These are phyloP conservation scores for Hippocampus comes DNA, from an alignment of 2,113 vertebrate genomes.

Conservation along the genomic window DNA sequence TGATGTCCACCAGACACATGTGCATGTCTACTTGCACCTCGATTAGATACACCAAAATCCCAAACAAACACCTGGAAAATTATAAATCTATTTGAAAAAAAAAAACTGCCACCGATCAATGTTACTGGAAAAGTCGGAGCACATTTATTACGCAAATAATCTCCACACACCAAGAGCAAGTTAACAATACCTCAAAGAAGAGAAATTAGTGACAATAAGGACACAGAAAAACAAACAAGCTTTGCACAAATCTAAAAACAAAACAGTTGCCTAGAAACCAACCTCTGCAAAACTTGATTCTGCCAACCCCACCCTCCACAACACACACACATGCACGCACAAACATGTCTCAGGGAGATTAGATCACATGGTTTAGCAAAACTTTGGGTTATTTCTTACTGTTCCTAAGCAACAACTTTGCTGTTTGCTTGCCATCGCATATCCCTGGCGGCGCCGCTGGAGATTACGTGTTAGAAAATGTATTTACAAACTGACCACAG, in stretches of 20 bases:
- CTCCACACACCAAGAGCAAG: background rate
- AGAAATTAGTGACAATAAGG: background rate
- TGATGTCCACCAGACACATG: too few species aligned
- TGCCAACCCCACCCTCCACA: slow-evolving; percentile 11
- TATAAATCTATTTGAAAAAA: background rate
- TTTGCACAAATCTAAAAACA: slow-evolving; percentile 35
- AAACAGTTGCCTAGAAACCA: slow-evolving; percentile 69
- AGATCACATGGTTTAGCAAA: slow-evolving; percentile 66
- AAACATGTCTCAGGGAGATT: slow-evolving; percentile 50
- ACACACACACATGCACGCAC: slow-evolving; percentile 14
- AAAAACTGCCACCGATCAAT: background rate
- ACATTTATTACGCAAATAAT: background rate
- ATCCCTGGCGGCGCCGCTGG: slow-evolving; percentile 24
- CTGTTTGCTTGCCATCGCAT: slow-evolving; percentile 41
- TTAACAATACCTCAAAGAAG: background rate
- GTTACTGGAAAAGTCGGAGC: background rate
- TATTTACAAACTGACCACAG: slow-evolving; percentile 28
- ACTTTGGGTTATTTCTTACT: slow-evolving; percentile 66
- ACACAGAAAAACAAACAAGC: slow-evolving; percentile 47
- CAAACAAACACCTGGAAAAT: background rate
- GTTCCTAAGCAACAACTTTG: slow-evolving; percentile 71
- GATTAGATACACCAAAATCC: too few species aligned
- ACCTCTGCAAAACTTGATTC: slow-evolving; percentile 62
- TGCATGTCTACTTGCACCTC: too few species aligned
- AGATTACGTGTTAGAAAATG: slow-evolving; percentile 54